Conservation (phyloP, 1,140 invertebrate genomes). For the Drosophila guanche region DNA sequence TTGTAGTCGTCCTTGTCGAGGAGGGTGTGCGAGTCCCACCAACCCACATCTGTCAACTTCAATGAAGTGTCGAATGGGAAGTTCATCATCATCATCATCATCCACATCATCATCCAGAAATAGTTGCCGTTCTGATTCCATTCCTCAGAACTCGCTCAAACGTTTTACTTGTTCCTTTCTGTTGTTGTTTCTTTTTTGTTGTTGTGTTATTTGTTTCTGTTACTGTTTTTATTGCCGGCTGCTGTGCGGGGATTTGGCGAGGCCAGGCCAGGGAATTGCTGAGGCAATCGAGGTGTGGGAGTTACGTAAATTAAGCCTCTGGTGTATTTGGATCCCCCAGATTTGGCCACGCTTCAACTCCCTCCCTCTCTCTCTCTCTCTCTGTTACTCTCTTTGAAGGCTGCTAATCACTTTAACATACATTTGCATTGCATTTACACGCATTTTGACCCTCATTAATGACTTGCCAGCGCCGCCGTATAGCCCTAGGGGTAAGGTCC, state of each 20-base stretch:
- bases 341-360: conserved; percentile 42
- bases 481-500: conserved; percentile 54
- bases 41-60: conserved; percentile 83
- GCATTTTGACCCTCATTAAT: conserved; percentile 82
- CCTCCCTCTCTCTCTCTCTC: conserved; percentile 5
- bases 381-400: conserved; percentile 61
- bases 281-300: conserved; percentile 12
- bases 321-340: conserved; percentile 64
- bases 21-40: conserved; percentile 4
- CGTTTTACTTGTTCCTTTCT: conserved; percentile 19
- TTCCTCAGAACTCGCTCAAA: conserved; percentile 3
- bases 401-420: conserved; percentile 83
- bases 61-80: conserved; percentile 78
- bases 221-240: conserved; percentile 74
- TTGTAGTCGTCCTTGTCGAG: conserved; percentile 9
- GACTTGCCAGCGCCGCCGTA: conserved; percentile 27
- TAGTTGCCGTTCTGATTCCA: conserved; percentile 73
- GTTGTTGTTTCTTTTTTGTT: conserved; percentile 33
- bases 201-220: conserved; percentile 51
- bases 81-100: conserved; percentile 62
- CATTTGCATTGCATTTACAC: conserved; percentile 83
- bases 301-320: conserved; percentile 69
- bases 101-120: conserved; percentile 26
- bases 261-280: conserved; percentile 11
- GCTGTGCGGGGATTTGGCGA: conserved; percentile 61